Conservation (phyloP, 2,113 vertebrate genomes). For the Pseudorasbora parva region DNA sequence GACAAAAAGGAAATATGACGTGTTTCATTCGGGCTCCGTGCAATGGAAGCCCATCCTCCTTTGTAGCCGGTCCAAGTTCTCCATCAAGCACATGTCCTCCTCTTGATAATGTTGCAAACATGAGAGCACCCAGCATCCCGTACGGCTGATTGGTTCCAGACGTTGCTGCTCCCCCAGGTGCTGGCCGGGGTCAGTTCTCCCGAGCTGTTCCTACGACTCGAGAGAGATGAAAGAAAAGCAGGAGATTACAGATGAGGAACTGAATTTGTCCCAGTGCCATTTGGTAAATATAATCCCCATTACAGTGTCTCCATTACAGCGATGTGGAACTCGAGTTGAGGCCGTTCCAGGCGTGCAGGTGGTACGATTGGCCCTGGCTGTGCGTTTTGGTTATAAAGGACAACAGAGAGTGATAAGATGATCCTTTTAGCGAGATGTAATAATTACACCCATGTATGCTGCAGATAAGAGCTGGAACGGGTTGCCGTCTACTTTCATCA, state of each 20-base stretch:
- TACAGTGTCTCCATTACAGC: constrained; percentile 22
- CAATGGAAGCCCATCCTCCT: constrained; percentile 58
- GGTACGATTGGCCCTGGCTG: constrained; percentile 57
- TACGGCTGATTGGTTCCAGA: constrained; percentile 60
- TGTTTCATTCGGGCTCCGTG: constrained; percentile 44
- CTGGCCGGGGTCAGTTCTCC: constrained; percentile 53
- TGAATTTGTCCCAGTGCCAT: constrained; percentile 63
- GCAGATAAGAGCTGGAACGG: constrained; percentile 10
- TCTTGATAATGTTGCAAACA: constrained; percentile 36
- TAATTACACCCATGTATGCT: constrained; percentile 5
- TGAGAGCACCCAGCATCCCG: constrained; percentile 49
- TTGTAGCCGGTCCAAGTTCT: constrained; percentile 64
- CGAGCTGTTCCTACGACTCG: constrained; percentile 57
- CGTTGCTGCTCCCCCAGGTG: constrained; percentile 60
- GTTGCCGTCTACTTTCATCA: not conserved
- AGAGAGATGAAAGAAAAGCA: constrained; percentile 65
- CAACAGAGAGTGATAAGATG: constrained; percentile 50
- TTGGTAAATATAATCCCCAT: constrained; percentile 62
- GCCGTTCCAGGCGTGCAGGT: constrained; percentile 49
- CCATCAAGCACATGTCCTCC: constrained; percentile 56
- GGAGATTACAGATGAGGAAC: constrained; percentile 63
- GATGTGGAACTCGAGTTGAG: constrained; percentile 17
- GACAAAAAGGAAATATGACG: constrained; percentile 44
- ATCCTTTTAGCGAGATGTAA: constrained; percentile 59
- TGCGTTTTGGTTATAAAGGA: constrained; percentile 21